Base-by-base conservation (phyloP, 2,888 invertebrate genomes). In the Atherix ibis region DNA sequence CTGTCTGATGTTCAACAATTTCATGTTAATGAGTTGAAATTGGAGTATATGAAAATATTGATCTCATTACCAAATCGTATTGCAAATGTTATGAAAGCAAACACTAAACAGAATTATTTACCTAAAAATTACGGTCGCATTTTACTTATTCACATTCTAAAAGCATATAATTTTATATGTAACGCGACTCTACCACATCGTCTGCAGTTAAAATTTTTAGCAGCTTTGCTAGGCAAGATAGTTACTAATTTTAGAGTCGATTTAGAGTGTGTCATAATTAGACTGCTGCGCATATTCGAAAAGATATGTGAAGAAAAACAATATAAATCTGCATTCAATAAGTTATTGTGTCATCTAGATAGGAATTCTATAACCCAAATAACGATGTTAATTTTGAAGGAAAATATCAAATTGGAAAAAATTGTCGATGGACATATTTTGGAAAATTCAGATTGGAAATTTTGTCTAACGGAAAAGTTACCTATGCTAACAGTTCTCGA, bases 11-110 rank as follows among this genome's bases (percentile, higher is more conserved):
- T 4, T 12, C 9, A 18, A 3, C n/a, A 6, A 14, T 4, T 24
- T 6, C 5, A 22, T 13, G 6, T 8, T 22, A 24, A 38, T 37
- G 49, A 41, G 41, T 34, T 46, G 48, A 71, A 71, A 65, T 63
- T 66, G 38, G 63, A 61, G 22, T 69, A 67, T 15, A 63, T 77
- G 0, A 77, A 77, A 48, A 46, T 70, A 30, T 46, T 83, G 33
- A 58, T 72, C 5, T 76, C 78, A 2, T 46, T 85, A 32, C 83
- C 85, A 0, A 72, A 65, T 46, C 63, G 76, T 43, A 60, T 84
- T 27, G 78, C 81, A 6, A 87, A 87, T 49, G 66, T 65, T 44
- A 45, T 74, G 18, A 58, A 71, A 40, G 62, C 59, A 2, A 59
- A 68, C 18, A 61, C 71, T 4, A 69, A 73, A 0, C 62, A 65